Evolutionary conservation across 2,113 vertebrate genomes (phyloP).

Genomic region (Cyprinodon brontotheroides): DNA sequence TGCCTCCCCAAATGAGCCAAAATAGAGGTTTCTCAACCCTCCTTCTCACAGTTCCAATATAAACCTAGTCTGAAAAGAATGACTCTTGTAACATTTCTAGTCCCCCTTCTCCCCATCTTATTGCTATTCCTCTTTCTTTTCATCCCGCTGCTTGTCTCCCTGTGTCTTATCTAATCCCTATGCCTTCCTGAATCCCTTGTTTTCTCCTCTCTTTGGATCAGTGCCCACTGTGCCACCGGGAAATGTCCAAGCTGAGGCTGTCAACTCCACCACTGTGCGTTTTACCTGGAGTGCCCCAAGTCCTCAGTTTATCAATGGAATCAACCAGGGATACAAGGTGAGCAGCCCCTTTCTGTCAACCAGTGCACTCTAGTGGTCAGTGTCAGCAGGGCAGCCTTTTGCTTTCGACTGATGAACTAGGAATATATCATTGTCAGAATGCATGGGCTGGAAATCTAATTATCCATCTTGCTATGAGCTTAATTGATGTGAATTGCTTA

Average conservation of each 20-base stretch:
- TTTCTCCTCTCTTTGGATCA: conserved; percentile 64
- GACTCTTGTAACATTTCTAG: conserved; percentile 17
- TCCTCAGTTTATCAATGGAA: conserved; percentile 98
- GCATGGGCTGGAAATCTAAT: not conserved
- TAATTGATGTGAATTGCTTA: not conserved
- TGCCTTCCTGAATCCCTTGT: conserved; percentile 6
- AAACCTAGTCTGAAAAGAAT: conserved; percentile 26
- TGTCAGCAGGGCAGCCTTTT: conserved; percentile 28
- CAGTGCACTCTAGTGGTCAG: conserved; percentile 53
- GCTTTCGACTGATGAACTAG: not conserved
- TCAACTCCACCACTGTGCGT: conserved; percentile 94
- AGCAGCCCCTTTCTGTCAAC: conserved; percentile 50
- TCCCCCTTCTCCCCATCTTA: conserved; percentile 17
- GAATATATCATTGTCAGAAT: no score
- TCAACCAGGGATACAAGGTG: conserved; percentile 99
- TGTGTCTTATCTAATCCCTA: conserved; percentile 11
- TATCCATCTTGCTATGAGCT: not conserved
- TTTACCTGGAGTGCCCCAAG: conserved; percentile 96
- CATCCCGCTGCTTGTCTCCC: not conserved
- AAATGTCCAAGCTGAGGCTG: conserved; percentile 90
- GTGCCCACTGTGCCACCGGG: conserved; percentile 96
- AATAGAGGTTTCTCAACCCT: conserved; percentile 33
- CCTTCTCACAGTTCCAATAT: conserved; percentile 44
- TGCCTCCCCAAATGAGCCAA: conserved; percentile 54
- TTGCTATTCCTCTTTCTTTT: conserved; percentile 11